Evolutionary conservation across 2,797 vertebrate species (phyloP).

Genomic region (Mareca penelope): DNA sequence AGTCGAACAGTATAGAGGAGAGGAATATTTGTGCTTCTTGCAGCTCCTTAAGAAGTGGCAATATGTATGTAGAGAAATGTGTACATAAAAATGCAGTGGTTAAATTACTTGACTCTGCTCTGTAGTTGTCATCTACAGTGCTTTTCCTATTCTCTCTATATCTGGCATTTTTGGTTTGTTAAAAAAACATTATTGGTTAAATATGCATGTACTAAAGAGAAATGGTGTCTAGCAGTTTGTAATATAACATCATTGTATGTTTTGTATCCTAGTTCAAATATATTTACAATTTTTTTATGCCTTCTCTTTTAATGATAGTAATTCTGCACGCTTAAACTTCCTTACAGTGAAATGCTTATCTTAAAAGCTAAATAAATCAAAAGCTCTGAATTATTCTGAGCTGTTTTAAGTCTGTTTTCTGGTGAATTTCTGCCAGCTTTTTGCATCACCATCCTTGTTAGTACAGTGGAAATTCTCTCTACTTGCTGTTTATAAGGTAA

Average conservation of each 20-base stretch:
- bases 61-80: background rate
- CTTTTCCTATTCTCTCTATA: background rate
- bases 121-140: background rate
- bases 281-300: background rate
- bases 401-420: background rate
- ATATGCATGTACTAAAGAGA: background rate
- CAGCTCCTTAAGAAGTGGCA: background rate
- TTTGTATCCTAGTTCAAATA: background rate
- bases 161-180: background rate
- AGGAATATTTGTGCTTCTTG: background rate
- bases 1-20: background rate
- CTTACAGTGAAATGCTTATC: background rate
- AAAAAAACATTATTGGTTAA: background rate
- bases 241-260: background rate
- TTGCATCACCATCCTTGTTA: background rate
- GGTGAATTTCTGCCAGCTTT: background rate
- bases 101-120: background rate
- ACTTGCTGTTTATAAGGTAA: background rate
- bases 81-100: background rate
- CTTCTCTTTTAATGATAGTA: constrained; percentile 20
- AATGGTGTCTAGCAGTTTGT: background rate
- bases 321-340: background rate
- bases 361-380: background rate
- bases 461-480: background rate
- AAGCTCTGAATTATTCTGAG: constrained; percentile 1